Base-by-base conservation (phyloP, 1,140 invertebrate genomes). In the Luehdorfia chinensis region DNA sequence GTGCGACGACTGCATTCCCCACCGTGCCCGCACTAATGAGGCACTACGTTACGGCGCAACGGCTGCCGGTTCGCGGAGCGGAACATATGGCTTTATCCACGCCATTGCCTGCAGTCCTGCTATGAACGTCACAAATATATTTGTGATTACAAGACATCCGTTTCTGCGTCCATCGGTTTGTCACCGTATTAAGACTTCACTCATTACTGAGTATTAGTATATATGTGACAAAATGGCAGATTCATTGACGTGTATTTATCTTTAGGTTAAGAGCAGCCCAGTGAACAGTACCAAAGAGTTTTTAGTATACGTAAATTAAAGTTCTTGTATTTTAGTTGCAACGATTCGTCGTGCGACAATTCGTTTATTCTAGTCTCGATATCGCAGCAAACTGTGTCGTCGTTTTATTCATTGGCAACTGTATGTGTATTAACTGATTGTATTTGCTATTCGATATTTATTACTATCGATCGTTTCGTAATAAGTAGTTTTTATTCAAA, bases 51-150 rank as follows among this genome's bases (percentile, higher is more conserved):
- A 90, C 95, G 34, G 90, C 95, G 31, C 96, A 97, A 80, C 91
- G 95, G 65, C 90, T 99, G 51, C 97, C 97, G 11, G 96, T 98
- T 32, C 91, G 95, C 50, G 97, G 97, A 30, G 96, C 96, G 2
- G 96, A 98, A 78, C 96, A 98, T 75, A 97, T 98, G 93, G 95
- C 94, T 76, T 91, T 98, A 49, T 89, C 95, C 19, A 93, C 96
- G 77, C 96, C 97, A 32, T 91, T 96, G 25, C 94, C 94, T 66
- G 94, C 93, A 48, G 94, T 96, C 74, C 89, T 96, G 67, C 93
- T 97, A 79, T 21, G 19, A 21, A 21, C 19, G 6, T 21, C 19
- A 3, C 19, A n/a, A 21, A 21, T 21, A 21, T 21, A 45, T 25
- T 16, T 16, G 19, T 34, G 36, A 55, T 21, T 21, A n/a, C 21